Percentiles rank a stretch among this genome's conserved stretches.
Conservation (phyloP, 2,797 vertebrate species). For the Bovichtus diacanthus region DNA sequence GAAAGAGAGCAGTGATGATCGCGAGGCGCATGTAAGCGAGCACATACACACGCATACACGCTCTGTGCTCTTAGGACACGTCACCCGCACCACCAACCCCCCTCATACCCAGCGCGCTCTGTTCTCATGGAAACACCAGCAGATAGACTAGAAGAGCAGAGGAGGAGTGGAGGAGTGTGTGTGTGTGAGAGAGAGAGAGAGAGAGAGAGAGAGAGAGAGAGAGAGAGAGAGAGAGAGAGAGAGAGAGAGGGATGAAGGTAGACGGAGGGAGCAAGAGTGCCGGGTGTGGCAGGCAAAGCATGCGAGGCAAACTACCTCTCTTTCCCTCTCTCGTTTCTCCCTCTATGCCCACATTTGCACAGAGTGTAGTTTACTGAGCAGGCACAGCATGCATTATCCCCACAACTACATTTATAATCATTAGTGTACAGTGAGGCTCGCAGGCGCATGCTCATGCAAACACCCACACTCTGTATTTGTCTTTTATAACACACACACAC, state of each 20-base stretch:
- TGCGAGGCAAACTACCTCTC: constrained; percentile 50
- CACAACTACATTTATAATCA: constrained; percentile 65
- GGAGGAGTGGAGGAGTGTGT: constrained; percentile 50
- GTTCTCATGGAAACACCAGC: constrained; percentile 88
- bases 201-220: constrained; percentile 18
- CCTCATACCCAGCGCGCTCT: constrained; percentile 71
- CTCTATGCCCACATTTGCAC: constrained; percentile 63
- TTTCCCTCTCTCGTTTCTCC: constrained; percentile 20
- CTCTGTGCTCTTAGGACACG: constrained; percentile 73
- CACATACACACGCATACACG: constrained; percentile 13
- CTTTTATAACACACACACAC: constrained; percentile 66
- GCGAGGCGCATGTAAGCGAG: constrained; percentile 11
- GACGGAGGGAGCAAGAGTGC: constrained; percentile 64
- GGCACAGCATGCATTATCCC: constrained; percentile 62
- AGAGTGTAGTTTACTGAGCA: constrained; percentile 67
- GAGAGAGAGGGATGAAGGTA: constrained; percentile 56
- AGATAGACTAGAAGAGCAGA: constrained; percentile 78
- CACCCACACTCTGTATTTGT: constrained; percentile 75
- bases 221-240: constrained; percentile 23
- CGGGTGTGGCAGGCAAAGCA: constrained; percentile 80
- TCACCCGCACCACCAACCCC: constrained; percentile 64
- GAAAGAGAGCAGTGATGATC: constrained; percentile 67
- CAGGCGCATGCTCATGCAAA: constrained; percentile 71
- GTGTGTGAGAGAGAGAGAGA: constrained; percentile 17
- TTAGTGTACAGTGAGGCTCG: constrained; percentile 48